phyloP scores from a whole-genome alignment of 2,888 invertebrate species.

The Ramazzottius varieornatus region DNA sequence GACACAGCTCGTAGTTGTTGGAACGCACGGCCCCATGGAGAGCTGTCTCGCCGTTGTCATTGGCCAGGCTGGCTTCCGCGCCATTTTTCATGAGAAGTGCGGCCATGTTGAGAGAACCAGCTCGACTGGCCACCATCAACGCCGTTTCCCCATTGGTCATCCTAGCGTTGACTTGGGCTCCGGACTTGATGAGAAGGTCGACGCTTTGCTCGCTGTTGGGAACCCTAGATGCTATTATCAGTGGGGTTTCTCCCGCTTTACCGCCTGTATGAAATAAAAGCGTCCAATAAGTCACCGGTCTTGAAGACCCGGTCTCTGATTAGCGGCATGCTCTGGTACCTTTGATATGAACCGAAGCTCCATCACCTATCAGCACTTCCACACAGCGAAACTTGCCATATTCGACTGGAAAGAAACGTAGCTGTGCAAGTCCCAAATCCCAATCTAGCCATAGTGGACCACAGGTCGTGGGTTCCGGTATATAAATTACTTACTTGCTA shows the following conservation, averaged over 20 bases:
- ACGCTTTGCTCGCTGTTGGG: conserved; percentile 74
- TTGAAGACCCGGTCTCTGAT: too few relatives aligned
- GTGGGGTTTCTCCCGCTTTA: conserved; percentile 63
- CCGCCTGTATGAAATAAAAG: conserved; percentile 28
- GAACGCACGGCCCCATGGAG: background rate
- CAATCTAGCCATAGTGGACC: too few relatives aligned
- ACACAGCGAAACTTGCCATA: background rate
- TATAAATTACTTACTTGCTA: background rate
- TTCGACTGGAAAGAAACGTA: background rate
- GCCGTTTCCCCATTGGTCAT: conserved; percentile 65
- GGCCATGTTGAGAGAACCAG: conserved; percentile 64
- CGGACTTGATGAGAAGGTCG: conserved; percentile 84
- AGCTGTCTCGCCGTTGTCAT: background rate
- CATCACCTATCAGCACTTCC: background rate
- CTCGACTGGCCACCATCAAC: conserved; percentile 74
- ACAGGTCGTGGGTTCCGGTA: too few relatives aligned
- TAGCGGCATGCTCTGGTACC: too few relatives aligned
- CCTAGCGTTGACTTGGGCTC: conserved; percentile 76
- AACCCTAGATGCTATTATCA: conserved; percentile 85
- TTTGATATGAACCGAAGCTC: background rate
- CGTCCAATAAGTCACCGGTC: too few relatives aligned
- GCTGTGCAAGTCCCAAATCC: too few relatives aligned
- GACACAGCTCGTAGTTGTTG: background rate
- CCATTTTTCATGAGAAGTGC: conserved; percentile 66
- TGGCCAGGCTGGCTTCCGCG: conserved; percentile 43